Evolutionary conservation across 2,888 invertebrate genomes (phyloP).

Genomic region (Scaptomyza flava): DNA sequence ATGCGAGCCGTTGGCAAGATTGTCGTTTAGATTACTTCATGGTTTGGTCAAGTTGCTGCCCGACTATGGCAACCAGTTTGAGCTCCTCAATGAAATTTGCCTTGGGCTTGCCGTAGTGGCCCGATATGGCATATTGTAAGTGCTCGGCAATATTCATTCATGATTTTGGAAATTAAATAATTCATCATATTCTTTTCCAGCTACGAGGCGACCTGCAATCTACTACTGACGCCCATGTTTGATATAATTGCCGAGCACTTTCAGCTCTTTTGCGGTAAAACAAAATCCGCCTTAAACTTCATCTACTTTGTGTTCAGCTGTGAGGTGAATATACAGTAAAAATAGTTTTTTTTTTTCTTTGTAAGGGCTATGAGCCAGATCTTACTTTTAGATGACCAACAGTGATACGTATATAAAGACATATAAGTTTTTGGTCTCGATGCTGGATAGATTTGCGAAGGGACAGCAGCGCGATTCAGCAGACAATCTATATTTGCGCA

Average conservation of each 20-base stretch:
- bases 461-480: conserved; percentile 29
- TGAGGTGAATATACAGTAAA: conserved; percentile 24
- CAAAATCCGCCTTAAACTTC: conserved; percentile 47
- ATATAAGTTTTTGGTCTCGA: conserved; percentile 45
- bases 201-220: conserved; percentile 32
- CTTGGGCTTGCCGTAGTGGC: conserved; percentile 35
- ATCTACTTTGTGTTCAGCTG: conserved; percentile 33
- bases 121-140: conserved; percentile 67
- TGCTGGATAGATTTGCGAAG: conserved; percentile 38
- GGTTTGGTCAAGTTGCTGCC: conserved; percentile 52
- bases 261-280: conserved; percentile 35
- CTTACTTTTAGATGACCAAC: conserved; percentile 33
- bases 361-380: background rate
- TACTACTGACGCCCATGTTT: conserved; percentile 53
- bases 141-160: background rate
- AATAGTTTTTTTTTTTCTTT: background rate
- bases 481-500: conserved; percentile 45
- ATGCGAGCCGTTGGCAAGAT: conserved; percentile 56
- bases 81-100: conserved; percentile 39
- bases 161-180: background rate
- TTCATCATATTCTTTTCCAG: conserved; percentile 16
- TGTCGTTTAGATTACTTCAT: conserved; percentile 56
- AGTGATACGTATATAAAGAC: conserved; percentile 20
- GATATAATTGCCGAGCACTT: conserved; percentile 47
- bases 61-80: background rate